Base-by-base conservation (phyloP, 2,113 vertebrate species). In the Aegithalos caudatus region DNA sequence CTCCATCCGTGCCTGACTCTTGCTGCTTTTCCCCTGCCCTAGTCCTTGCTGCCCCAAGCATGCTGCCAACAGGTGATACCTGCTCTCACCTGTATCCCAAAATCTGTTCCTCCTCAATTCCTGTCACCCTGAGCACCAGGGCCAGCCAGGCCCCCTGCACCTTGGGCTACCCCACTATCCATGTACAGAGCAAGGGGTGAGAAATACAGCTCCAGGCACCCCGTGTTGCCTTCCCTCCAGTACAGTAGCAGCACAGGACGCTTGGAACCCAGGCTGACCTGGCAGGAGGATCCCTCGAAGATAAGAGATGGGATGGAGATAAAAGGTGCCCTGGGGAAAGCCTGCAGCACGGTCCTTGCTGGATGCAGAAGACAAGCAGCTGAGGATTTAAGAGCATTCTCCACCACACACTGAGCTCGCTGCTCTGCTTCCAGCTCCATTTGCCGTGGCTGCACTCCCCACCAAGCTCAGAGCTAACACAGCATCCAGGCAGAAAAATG, bases 361-460 rank as follows among this genome's bases (percentile, higher is more conserved):
- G 81, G 81, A 67, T 60, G 86, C 86, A 88, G 80, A 44, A 37
- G 56, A 66, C 47, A 86, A 73, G 40, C 82, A 90, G 71, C 67
- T 2, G 29, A 66, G 67, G 57, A 37, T 81, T 81, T 60, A 58
- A 84, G 16, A 84, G 61, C 86, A n/a, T 71, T 69, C 57, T 45
- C 35, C 0, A 0, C 4, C 6, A 4, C 1, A 4, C 9, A 4
- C 38, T 2, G 47, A 10, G 61, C 57, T 53, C 2, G 0, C 50
- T 66, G 50, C 64, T 48, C 33, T 27, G 76, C 83, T 74, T n/a
- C 51, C 77, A 14, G 13, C 92, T 70, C 76, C 27, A 3, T 45
- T 69, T 48, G 51, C 66, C 5, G 0, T 12, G 35, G 38, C 67
- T 28, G 1, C 7, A 1, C 67, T 53, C 48, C 61, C 31, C 53